Conservation (phyloP, 1,140 invertebrate species). For the Drosophila melanica region DNA sequence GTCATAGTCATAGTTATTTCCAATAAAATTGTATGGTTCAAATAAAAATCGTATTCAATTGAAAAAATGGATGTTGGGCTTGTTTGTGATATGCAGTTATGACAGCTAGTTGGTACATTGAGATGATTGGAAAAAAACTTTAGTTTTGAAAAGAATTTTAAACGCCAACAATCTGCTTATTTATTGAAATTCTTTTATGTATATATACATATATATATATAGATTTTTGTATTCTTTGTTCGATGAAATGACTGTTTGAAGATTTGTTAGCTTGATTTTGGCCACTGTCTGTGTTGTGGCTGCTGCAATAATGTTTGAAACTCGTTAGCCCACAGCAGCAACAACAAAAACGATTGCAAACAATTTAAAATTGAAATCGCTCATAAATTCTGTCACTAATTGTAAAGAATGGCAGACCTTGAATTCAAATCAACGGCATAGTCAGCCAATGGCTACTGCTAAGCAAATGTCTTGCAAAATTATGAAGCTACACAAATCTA, state of each 20-base stretch:
- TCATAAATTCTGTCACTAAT: conserved; percentile 81
- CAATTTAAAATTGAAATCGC: conserved; percentile 78
- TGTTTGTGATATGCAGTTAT: conserved; percentile 61
- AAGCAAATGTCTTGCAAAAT: conserved; percentile 67
- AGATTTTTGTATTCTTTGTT: conserved; percentile 1
- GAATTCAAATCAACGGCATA: conserved; percentile 61
- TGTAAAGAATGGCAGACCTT: conserved; percentile 80
- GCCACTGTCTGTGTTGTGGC: conserved; percentile 19
- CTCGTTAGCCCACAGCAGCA: conserved; percentile 59
- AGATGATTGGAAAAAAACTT: conserved; percentile 1
- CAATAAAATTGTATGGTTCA: conserved; percentile 19
- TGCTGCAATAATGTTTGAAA: conserved; percentile 39
- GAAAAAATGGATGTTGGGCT: conserved; percentile 52
- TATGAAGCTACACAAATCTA: conserved; percentile 76
- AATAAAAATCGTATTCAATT: conserved; percentile 52
- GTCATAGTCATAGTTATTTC: conserved; percentile 33
- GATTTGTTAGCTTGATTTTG: conserved; percentile 51
- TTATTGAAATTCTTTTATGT: conserved; percentile 6
- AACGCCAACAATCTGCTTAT: too few relatives aligned
- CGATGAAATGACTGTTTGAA: conserved; percentile 16
- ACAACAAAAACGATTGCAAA: conserved; percentile 34
- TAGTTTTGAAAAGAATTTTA: too few relatives aligned
- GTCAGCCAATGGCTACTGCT: conserved; percentile 68
- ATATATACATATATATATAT: too few relatives aligned
- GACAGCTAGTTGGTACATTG: conserved; percentile 53